Percentiles rank a stretch among this genome's conserved stretches.
Conservation (phyloP, 1,140 invertebrate species). For the Reticulitermes speratus region DNA sequence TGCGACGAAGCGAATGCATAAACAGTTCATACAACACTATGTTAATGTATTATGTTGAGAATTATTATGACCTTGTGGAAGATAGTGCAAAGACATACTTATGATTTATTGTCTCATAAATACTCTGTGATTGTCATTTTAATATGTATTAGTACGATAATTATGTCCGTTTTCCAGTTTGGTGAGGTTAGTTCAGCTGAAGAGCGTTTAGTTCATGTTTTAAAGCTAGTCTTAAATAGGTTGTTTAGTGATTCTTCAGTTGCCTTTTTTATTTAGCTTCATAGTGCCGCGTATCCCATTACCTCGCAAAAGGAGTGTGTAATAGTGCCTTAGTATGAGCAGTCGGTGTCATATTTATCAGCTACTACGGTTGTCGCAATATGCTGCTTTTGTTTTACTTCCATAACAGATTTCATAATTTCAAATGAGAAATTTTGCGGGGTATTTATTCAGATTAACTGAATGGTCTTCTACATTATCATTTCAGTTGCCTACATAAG, state of each 20-base stretch:
- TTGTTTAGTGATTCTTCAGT: too few species aligned
- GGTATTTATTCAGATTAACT: background rate
- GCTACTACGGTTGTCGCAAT: too few species aligned
- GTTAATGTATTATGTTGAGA: background rate
- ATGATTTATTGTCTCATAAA: slow-evolving; percentile 53
- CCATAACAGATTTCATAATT: background rate
- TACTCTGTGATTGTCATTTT: slow-evolving; percentile 50
- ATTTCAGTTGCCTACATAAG: too few species aligned
- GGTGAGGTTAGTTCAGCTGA: slow-evolving; percentile 48
- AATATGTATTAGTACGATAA: slow-evolving; percentile 48
- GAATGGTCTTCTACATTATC: too few species aligned
- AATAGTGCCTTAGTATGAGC: too few species aligned
- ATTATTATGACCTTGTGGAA: slow-evolving; percentile 45
- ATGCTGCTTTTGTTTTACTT: background rate
- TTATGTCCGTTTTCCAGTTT: slow-evolving; percentile 52
- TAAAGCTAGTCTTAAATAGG: too few species aligned
- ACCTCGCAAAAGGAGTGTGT: too few species aligned
- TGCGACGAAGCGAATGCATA: background rate
- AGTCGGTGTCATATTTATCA: too few species aligned
- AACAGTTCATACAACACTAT: background rate
- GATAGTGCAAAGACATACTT: slow-evolving; percentile 51
- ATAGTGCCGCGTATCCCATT: too few species aligned
- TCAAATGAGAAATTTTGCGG: background rate
- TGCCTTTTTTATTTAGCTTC: too few species aligned
- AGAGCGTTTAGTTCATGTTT: background rate